These are phyloP conservation scores for Oreocharis arfaki DNA, from an alignment of 2,113 vertebrate genomes.

Conservation along the genomic window DNA sequence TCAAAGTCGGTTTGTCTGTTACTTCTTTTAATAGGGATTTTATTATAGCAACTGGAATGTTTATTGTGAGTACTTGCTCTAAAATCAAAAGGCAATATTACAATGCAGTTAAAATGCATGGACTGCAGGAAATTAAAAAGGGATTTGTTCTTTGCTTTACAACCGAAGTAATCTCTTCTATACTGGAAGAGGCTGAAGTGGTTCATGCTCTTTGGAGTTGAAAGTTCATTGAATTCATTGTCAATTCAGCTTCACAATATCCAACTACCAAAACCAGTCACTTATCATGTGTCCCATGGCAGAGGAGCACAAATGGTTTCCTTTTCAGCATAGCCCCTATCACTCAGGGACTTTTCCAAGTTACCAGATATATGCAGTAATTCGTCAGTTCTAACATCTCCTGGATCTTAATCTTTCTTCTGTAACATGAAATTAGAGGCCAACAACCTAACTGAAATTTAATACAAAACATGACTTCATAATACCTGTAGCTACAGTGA, in stretches of 20 bases:
- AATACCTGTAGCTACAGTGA: neutral
- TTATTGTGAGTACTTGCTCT: neutral
- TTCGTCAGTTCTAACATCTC: neutral
- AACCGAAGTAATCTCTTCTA: neutral
- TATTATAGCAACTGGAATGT: neutral
- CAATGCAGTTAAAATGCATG: neutral
- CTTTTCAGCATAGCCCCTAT: neutral
- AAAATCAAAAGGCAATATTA: neutral
- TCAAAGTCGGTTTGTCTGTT: neutral
- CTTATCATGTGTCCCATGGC: fast-evolving
- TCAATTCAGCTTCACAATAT: neutral
- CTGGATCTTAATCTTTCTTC: neutral
- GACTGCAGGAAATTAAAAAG: neutral
- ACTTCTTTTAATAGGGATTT: neutral
- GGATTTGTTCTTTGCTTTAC: neutral
- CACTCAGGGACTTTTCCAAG: neutral
- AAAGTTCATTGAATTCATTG: neutral
- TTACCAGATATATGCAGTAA: neutral
- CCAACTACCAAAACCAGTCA: neutral
- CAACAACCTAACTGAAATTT: neutral
- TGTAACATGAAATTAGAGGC: neutral
- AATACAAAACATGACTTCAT: neutral
- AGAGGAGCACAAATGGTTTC: neutral
- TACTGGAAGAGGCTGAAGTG: neutral
- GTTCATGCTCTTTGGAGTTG: neutral